Conservation (phyloP, 2,797 vertebrate species). For the Ciconia nigra region DNA sequence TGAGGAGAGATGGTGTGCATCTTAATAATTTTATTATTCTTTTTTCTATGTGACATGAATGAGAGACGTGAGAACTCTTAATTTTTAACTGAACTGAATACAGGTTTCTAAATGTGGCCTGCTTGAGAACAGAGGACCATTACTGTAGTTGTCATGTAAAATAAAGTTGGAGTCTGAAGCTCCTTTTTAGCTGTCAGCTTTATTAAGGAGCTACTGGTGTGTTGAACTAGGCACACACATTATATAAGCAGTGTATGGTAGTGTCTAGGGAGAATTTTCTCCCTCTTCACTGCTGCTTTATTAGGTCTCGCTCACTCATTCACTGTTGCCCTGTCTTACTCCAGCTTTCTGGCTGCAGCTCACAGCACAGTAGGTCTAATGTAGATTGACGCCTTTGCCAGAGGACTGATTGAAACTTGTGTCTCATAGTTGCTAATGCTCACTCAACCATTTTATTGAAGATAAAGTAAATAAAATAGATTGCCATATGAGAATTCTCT, state of each 20-base stretch:
- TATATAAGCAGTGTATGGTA: slow-evolving; percentile 68
- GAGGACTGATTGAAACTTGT: slow-evolving; percentile 89
- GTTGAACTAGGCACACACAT: slow-evolving; percentile 76
- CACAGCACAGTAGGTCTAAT: slow-evolving; percentile 75
- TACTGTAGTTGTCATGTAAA: slow-evolving; percentile 80
- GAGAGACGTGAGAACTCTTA: slow-evolving; percentile 18
- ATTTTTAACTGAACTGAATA: slow-evolving; percentile 46
- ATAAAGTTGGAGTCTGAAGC: slow-evolving; percentile 78
- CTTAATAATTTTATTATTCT: not conserved
- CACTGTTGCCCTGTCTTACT: slow-evolving; percentile 54
- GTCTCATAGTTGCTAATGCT: slow-evolving; percentile 91
- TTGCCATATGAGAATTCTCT: slow-evolving; percentile 87
- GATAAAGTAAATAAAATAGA: slow-evolving; percentile 98
- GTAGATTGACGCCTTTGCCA: slow-evolving; percentile 81
- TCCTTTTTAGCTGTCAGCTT: slow-evolving; percentile 80
- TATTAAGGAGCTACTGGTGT: slow-evolving; percentile 72
- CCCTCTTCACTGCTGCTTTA: slow-evolving; percentile 50
- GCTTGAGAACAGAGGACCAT: slow-evolving; percentile 72
- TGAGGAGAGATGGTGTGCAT: not conserved
- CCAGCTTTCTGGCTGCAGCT: slow-evolving; percentile 56
- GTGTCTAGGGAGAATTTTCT: slow-evolving; percentile 71
- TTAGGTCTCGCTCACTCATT: slow-evolving; percentile 53
- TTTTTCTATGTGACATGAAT: not conserved
- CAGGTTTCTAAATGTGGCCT: slow-evolving; percentile 52
- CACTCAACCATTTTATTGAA: slow-evolving; percentile 98